Conservation (phyloP, 2,888 invertebrate genomes). For the Tubulanus polymorphus region DNA sequence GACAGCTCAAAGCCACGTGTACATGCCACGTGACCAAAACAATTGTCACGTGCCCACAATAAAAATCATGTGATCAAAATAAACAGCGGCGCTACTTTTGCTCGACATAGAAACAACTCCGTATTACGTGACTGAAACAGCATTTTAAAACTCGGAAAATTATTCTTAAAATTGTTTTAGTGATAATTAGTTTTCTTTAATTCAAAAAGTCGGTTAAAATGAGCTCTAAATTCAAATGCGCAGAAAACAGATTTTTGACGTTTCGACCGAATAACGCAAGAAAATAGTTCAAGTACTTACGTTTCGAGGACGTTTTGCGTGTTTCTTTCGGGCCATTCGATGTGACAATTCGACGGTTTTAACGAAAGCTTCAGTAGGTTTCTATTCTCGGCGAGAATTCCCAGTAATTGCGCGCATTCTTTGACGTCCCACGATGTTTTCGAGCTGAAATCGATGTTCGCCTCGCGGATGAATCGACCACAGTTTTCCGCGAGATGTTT, state of each 20-base stretch:
- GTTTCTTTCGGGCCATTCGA: slow-evolving; percentile 61
- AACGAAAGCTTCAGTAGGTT: slow-evolving; percentile 43
- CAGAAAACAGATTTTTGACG: not conserved
- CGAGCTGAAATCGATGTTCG: slow-evolving; percentile 45
- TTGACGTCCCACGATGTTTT: slow-evolving; percentile 37
- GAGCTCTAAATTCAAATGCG: too few relatives aligned
- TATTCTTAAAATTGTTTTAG: too few relatives aligned
- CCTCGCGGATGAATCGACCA: slow-evolving; percentile 46
- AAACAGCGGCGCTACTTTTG: too few relatives aligned
- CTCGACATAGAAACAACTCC: too few relatives aligned
- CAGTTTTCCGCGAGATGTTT: slow-evolving; percentile 45
- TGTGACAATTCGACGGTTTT: slow-evolving; percentile 47
- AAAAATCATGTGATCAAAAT: too few relatives aligned
- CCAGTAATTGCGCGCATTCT: slow-evolving; percentile 36
- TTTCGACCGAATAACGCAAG: not conserved
- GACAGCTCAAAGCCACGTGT: too few relatives aligned
- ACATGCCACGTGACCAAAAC: too few relatives aligned
- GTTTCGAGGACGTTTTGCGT: slow-evolving; percentile 47
- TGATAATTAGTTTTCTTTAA: too few relatives aligned
- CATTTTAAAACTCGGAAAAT: too few relatives aligned
- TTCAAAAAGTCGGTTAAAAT: too few relatives aligned
- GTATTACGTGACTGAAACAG: too few relatives aligned
- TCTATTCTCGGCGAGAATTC: slow-evolving; percentile 38
- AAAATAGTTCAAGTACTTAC: slow-evolving; percentile 20
- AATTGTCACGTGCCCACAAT: too few relatives aligned